These are phyloP conservation scores for Malurus leucopterus DNA, from an alignment of 2,797 vertebrate species.

Conservation along the genomic window DNA sequence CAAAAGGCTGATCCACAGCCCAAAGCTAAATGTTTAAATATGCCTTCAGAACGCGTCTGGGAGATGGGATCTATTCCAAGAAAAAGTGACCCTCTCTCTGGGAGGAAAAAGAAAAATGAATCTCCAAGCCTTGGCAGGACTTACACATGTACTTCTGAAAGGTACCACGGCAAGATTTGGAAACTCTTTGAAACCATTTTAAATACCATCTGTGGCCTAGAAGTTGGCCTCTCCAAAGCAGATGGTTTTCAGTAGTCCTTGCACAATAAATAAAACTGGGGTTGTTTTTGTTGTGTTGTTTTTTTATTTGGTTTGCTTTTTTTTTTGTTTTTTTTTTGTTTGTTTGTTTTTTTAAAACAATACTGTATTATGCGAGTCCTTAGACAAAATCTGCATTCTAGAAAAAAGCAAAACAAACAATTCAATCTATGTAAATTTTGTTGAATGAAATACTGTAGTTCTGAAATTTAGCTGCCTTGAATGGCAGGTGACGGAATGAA, in stretches of 20 bases:
- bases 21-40: constrained; percentile 19
- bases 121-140: not conserved
- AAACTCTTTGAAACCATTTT: not conserved
- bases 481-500: not conserved
- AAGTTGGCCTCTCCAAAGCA: not conserved
- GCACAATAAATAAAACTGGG: not conserved
- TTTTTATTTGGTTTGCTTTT: not conserved
- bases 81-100: not conserved
- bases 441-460: not conserved
- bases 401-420: not conserved
- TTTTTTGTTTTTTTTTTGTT: no score
- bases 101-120: not conserved
- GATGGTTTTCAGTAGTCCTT: not conserved
- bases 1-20: constrained; percentile 2
- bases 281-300: not conserved
- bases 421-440: not conserved
- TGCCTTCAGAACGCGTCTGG: not conserved
- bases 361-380: not conserved
- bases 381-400: not conserved
- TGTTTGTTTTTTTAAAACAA: not conserved
- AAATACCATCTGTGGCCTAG: not conserved
- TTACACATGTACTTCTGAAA: not conserved
- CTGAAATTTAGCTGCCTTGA: not conserved
- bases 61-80: constrained; percentile 15
- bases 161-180: not conserved